These are phyloP conservation scores for Cheilosia scutellata DNA, from an alignment of 2,888 invertebrate species.

Conservation along the genomic window DNA sequence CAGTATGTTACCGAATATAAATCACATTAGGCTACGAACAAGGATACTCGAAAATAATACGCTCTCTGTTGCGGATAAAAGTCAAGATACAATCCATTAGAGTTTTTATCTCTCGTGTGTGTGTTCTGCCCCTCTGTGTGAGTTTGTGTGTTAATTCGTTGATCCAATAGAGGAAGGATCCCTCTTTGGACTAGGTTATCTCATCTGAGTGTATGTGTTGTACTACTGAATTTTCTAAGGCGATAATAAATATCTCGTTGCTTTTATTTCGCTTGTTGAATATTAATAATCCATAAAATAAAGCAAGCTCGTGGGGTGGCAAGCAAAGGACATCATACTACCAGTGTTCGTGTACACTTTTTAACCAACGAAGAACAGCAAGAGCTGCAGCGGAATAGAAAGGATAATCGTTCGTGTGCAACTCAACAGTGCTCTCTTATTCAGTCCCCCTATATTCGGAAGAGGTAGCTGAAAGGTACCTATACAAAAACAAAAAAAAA, in stretches of 20 bases:
- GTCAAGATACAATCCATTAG: conserved; percentile 64
- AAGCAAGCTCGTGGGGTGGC: conserved; percentile 9
- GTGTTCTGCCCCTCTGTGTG: not conserved
- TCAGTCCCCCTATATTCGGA: conserved; percentile 21
- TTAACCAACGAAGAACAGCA: conserved; percentile 27
- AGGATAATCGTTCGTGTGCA: conserved; percentile 70
- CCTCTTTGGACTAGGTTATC: conserved; percentile 29
- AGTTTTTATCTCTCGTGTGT: conserved; percentile 33
- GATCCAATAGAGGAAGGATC: conserved; percentile 29
- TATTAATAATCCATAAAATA: conserved; percentile 70
- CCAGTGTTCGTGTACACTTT: conserved; percentile 28
- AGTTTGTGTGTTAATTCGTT: conserved; percentile 38
- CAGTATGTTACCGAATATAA: conserved; percentile 41
- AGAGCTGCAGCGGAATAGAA: conserved; percentile 31
- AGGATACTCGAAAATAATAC: conserved; percentile 53
- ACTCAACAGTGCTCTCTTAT: conserved; percentile 60
- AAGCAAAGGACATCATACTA: conserved; percentile 22
- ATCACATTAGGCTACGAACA: conserved; percentile 37
- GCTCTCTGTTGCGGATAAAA: conserved; percentile 48
- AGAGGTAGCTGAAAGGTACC: conserved; percentile 25
- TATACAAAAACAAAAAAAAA: conserved; percentile 13
- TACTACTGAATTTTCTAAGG: conserved; percentile 28
- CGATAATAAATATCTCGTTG: conserved; percentile 64
- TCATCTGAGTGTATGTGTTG: not conserved
- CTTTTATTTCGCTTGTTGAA: conserved; percentile 67